Evolutionary conservation across 2,113 vertebrate genomes (phyloP).

Genomic region (Triplophysa siluroides): DNA sequence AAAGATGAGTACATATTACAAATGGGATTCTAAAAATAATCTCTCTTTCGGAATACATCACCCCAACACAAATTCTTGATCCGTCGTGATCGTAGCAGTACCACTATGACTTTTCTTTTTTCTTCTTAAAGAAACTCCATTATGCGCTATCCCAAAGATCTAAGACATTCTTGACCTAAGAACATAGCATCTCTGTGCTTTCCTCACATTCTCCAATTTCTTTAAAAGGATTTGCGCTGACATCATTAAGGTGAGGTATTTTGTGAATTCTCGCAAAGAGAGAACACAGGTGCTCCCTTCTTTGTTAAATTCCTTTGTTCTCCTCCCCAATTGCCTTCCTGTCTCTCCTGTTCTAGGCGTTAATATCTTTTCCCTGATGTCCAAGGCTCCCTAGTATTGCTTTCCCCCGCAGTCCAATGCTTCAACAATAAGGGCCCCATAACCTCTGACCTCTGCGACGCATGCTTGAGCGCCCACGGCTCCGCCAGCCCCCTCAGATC

Average conservation of each 20-base stretch:
- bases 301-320: constrained; percentile 42
- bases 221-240: constrained; percentile 22
- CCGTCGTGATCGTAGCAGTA: neutral
- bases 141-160: constrained; percentile 14
- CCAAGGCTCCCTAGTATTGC: constrained; percentile 43
- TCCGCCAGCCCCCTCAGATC: constrained; percentile 24
- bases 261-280: constrained; percentile 27
- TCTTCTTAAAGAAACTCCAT: neutral
- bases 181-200: neutral
- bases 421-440: constrained; percentile 46
- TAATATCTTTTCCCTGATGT: constrained; percentile 52
- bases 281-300: constrained; percentile 25
- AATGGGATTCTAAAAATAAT: too few relatives aligned
- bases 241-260: constrained; percentile 28
- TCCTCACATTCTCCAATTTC: neutral
- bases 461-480: constrained; percentile 35
- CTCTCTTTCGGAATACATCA: too few relatives aligned
- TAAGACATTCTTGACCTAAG: constrained; percentile 16
- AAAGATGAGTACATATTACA: neutral
- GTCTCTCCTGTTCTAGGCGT: constrained; percentile 47
- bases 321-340: neutral
- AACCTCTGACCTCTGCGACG: constrained; percentile 41
- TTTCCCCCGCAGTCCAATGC: constrained; percentile 45
- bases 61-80: neutral
- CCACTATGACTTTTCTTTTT: neutral